These are phyloP conservation scores for Hoplostethus mediterraneus DNA, from an alignment of 2,797 vertebrate species.

Conservation along the genomic window DNA sequence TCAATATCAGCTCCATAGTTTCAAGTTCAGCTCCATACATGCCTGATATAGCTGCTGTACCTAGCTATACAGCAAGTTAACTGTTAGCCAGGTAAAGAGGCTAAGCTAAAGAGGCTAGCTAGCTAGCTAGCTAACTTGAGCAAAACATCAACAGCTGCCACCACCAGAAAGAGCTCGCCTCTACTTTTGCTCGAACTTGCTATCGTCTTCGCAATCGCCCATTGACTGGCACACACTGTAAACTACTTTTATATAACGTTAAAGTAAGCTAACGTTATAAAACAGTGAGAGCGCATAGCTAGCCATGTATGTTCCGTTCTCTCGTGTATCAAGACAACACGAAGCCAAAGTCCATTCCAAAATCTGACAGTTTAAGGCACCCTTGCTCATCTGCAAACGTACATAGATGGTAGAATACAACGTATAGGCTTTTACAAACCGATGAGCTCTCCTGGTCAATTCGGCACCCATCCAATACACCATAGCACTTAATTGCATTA, in stretches of 20 bases:
- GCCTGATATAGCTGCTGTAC: too few relatives aligned
- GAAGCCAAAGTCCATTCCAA: not conserved
- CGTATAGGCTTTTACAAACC: rapidly evolving
- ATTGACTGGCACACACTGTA: not conserved
- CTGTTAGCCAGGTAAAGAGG: slow-evolving; percentile 22
- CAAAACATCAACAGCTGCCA: too few relatives aligned
- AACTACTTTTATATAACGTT: not conserved
- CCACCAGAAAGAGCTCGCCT: not conserved
- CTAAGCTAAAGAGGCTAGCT: slow-evolving; percentile 1
- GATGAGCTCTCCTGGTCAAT: rapidly evolving
- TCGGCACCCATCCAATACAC: not conserved
- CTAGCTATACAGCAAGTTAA: not conserved
- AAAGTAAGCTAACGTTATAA: not conserved
- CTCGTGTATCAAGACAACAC: rapidly evolving
- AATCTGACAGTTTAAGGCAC: not conserved
- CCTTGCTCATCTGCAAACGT: not conserved
- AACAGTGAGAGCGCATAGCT: rapidly evolving
- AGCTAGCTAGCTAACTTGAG: slow-evolving; percentile 1
- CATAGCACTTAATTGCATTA: not conserved
- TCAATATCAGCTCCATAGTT: not conserved
- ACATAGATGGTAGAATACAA: rapidly evolving
- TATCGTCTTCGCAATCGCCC: rapidly evolving
- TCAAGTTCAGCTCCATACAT: not conserved
- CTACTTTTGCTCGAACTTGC: not conserved
- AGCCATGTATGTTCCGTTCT: rapidly evolving